A percentile compares a stretch with the other conserved stretches of the same genome.
Evolutionary conservation across 2,888 invertebrate genomes (phyloP).

Genomic region (Automeris io): DNA sequence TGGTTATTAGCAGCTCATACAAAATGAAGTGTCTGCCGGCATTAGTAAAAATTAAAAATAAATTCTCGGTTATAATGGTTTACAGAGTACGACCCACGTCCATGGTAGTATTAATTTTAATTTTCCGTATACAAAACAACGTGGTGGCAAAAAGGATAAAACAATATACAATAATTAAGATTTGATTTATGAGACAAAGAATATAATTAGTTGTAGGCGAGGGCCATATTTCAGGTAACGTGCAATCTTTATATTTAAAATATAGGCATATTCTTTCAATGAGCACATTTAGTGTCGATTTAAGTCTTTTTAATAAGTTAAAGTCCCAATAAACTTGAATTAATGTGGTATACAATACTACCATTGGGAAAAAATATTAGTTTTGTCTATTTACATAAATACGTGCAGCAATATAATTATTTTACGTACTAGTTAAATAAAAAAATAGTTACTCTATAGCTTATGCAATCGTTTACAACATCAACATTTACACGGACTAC

Average conservation of each 20-base stretch:
- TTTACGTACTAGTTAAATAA: constrained; percentile 2
- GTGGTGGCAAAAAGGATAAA: constrained; percentile 36
- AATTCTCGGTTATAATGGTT: too few relatives aligned
- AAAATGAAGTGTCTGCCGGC: too few relatives aligned
- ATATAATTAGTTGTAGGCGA: constrained; percentile 53
- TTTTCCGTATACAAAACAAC: constrained; percentile 16
- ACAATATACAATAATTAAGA: constrained; percentile 44
- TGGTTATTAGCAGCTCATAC: too few relatives aligned
- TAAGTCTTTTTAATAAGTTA: too few relatives aligned
- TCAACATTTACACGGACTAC: not conserved
- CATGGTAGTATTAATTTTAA: not conserved
- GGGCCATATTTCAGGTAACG: constrained; percentile 21
- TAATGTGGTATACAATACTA: too few relatives aligned
- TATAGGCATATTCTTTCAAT: not conserved
- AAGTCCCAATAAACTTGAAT: too few relatives aligned
- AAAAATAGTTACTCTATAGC: too few relatives aligned
- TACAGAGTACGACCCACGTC: not conserved
- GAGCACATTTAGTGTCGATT: too few relatives aligned
- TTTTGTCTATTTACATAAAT: constrained; percentile 1
- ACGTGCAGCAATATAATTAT: not conserved
- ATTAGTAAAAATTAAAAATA: too few relatives aligned
- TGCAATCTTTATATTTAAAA: constrained; percentile 15
- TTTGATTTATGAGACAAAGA: constrained; percentile 50
- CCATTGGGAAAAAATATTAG: too few relatives aligned
- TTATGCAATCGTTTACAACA: constrained; percentile 1